These are phyloP conservation scores for Piprites chloris DNA, from an alignment of 2,113 vertebrate species.

Conservation along the genomic window DNA sequence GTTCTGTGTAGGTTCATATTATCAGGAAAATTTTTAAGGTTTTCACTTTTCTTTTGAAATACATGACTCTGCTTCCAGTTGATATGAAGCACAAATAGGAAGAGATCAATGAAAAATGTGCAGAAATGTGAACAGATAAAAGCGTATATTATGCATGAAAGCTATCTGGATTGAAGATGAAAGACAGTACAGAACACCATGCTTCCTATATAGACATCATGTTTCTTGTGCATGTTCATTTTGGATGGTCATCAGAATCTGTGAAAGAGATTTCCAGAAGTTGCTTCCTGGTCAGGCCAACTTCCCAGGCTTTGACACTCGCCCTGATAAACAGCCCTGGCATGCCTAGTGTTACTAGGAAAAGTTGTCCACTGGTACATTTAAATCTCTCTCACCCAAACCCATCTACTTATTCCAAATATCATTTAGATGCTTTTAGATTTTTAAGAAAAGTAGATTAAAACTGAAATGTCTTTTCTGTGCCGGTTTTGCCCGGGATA, in stretches of 20 bases:
- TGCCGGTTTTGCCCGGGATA: background rate
- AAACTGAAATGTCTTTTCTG: background rate
- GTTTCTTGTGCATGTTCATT: background rate
- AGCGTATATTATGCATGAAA: background rate
- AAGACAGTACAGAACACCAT: background rate
- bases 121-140: background rate
- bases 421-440: background rate
- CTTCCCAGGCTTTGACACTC: background rate
- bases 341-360: background rate
- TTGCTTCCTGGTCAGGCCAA: background rate
- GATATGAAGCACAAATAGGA: background rate
- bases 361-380: background rate
- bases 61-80: background rate
- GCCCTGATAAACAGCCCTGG: background rate
- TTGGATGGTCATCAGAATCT: background rate
- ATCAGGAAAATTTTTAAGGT: background rate
- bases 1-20: background rate
- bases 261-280: background rate
- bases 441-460: background rate
- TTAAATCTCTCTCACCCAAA: background rate
- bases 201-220: background rate
- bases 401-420: background rate
- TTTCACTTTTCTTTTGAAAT: background rate
- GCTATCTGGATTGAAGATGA: background rate
- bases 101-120: background rate